These are phyloP conservation scores for Megamerina dolium DNA, from an alignment of 2,888 invertebrate species.

Conservation along the genomic window DNA sequence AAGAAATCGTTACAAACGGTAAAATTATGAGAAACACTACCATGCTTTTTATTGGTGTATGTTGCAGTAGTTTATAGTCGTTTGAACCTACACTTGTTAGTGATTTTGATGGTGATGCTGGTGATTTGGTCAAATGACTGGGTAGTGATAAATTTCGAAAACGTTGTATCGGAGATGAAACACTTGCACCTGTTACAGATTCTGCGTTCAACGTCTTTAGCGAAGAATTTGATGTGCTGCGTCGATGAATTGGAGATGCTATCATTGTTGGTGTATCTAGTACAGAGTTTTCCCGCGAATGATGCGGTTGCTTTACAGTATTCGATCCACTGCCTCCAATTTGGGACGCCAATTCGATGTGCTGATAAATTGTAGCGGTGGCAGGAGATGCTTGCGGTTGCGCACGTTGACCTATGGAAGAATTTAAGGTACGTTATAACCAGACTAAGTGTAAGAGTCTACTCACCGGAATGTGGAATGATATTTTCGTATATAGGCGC, in stretches of 20 bases:
- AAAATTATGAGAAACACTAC: constrained; percentile 10
- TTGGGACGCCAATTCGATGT: constrained; percentile 33
- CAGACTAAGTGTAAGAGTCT: not conserved
- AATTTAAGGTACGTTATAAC: not conserved
- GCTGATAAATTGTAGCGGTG: constrained; percentile 44
- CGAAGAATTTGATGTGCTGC: constrained; percentile 41
- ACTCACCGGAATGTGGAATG: constrained; percentile 52
- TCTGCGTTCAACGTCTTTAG: constrained; percentile 21
- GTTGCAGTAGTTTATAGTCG: constrained; percentile 35
- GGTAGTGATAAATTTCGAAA: constrained; percentile 46
- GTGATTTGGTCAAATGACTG: constrained; percentile 31
- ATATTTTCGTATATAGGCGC: constrained; percentile 62
- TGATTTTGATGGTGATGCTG: constrained; percentile 25
- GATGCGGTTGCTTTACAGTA: constrained; percentile 13
- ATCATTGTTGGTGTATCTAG: constrained; percentile 31
- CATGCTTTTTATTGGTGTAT: constrained; percentile 36
- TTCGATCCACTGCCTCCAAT: not conserved
- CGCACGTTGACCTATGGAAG: constrained; percentile 45
- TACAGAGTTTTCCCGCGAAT: constrained; percentile 21
- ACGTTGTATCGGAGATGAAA: constrained; percentile 32
- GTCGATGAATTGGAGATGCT: constrained; percentile 41
- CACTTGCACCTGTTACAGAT: constrained; percentile 3
- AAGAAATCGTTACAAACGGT: not conserved
- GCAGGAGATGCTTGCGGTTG: constrained; percentile 49
- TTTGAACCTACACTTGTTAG: constrained; percentile 16